Conservation (phyloP, 2,797 vertebrate genomes). For the Sebastes matsubarae region DNA sequence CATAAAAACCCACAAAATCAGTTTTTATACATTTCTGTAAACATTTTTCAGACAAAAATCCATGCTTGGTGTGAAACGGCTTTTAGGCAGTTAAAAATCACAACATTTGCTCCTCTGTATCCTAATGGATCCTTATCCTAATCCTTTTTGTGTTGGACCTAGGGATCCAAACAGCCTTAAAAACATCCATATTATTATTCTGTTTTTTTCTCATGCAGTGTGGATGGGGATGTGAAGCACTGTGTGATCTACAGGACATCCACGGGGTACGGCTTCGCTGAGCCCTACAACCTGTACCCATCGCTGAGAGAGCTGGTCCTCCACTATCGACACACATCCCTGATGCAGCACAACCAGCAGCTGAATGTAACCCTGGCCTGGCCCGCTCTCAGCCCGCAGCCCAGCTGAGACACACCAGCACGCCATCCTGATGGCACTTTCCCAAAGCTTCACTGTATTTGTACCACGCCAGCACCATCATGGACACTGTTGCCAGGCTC, state of each 20-base stretch:
- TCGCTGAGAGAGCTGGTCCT: slow-evolving; percentile 92
- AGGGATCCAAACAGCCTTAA: neutral
- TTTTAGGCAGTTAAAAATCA: neutral
- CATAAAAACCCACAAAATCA: too few species aligned
- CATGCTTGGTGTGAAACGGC: too few species aligned
- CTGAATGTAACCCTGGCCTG: slow-evolving; percentile 92
- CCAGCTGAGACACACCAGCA: slow-evolving; percentile 76
- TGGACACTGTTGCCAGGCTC: slow-evolving; percentile 24
- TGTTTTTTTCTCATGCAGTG: slow-evolving; percentile 69
- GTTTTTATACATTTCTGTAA: too few species aligned
- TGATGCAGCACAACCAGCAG: slow-evolving; percentile 94
- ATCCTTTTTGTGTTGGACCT: neutral
- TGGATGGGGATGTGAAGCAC: slow-evolving; percentile 92
- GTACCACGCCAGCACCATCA: slow-evolving; percentile 24
- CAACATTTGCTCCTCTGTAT: neutral
- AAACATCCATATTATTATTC: neutral
- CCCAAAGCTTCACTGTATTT: slow-evolving; percentile 51
- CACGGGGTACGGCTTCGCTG: slow-evolving; percentile 90
- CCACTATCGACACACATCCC: slow-evolving; percentile 92
- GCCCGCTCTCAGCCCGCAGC: slow-evolving; percentile 84
- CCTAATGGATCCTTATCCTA: neutral
- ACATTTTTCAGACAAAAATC: too few species aligned
- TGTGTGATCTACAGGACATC: slow-evolving; percentile 93
- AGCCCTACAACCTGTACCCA: slow-evolving; percentile 92
- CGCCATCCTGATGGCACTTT: slow-evolving; percentile 40